Base-by-base conservation (phyloP, 2,888 invertebrate species). In the Thymelicus lineola region DNA sequence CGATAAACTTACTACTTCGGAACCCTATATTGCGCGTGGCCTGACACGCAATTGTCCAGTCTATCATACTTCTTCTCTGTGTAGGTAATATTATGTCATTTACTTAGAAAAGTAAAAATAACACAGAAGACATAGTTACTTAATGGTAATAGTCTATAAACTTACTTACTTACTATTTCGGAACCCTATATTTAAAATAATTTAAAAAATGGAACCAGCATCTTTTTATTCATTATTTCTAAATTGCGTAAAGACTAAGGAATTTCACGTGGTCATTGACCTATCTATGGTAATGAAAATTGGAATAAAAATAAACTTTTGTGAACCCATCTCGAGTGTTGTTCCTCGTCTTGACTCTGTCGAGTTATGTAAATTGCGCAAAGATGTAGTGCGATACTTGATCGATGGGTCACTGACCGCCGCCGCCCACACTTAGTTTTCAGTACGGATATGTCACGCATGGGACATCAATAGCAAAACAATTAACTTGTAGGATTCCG, bases 341-440 rank as follows among this genome's bases (percentile, higher is more conserved):
- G 87, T 83, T 89, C 79, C 89, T 87, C 78, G 82, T 84, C 84
- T 89, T 85, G 84, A 82, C 79, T 86, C 82, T 88, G 90, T 89
- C 89, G 84, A 88, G 90, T 93, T 93, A 93, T 93, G 93, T 91
- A 89, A 93, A 93, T 93, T 86, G 87, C 79, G 82, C 82, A 83
- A 86, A 89, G 84, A 86, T 82, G 76, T 79, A 84, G 87, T 88
- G 88, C 84, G 81, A 90, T 89, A 89, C 85, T 84, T 86, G 84
- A 87, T 90, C 82, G 79, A 85, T 84, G 81, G 91, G 88, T 93
- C 91, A 82, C 73, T 85, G 91, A 91, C 90, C 91, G 80, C 77
- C 74, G 76, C 76, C 83, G 80, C 88, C 90, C 81, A 89, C 88
- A 78, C 82, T 76, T 74, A 75, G 77, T 76, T 83, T 82, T 81